A percentile compares a stretch with the other conserved stretches of the same genome.
Evolutionary conservation across 2,113 vertebrate genomes (phyloP).

Genomic region (Gnathonemus longibarbis): DNA sequence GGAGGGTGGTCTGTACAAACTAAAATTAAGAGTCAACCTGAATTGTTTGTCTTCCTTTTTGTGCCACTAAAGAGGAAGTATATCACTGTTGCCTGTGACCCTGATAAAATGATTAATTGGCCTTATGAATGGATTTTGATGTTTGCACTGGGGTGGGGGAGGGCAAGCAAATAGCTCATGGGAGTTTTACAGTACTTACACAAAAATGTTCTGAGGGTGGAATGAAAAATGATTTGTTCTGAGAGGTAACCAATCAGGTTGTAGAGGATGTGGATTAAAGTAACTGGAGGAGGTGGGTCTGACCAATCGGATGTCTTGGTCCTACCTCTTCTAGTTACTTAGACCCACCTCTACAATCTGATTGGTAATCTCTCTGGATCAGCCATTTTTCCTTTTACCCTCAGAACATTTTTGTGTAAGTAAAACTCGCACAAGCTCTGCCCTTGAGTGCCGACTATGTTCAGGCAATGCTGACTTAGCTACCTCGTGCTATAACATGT

Average conservation of each 20-base stretch:
- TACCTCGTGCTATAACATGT: not conserved
- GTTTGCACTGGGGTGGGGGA: not conserved
- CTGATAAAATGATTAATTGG: not conserved
- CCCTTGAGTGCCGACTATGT: not conserved
- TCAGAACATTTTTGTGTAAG: too few relatives aligned
- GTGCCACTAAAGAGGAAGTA: not conserved
- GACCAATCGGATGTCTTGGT: too few relatives aligned
- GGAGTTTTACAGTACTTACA: too few relatives aligned
- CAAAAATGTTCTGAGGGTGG: not conserved
- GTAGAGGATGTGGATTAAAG: not conserved
- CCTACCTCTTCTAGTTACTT: too few relatives aligned
- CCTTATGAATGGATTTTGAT: not conserved
- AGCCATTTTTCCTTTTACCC: too few relatives aligned
- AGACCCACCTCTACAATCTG: too few relatives aligned
- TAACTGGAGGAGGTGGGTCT: not conserved
- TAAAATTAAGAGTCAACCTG: not conserved
- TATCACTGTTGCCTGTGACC: not conserved
- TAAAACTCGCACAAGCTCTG: too few relatives aligned
- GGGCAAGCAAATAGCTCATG: not conserved
- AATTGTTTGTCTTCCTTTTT: slow-evolving; percentile 23
- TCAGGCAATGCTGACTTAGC: not conserved
- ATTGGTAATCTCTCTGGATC: too few relatives aligned
- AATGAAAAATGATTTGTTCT: not conserved
- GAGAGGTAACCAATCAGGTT: not conserved
- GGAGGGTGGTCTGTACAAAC: slow-evolving; percentile 10